These are phyloP conservation scores for Paguma larvata DNA, from an alignment of 2,797 vertebrate genomes.

Conservation along the genomic window DNA sequence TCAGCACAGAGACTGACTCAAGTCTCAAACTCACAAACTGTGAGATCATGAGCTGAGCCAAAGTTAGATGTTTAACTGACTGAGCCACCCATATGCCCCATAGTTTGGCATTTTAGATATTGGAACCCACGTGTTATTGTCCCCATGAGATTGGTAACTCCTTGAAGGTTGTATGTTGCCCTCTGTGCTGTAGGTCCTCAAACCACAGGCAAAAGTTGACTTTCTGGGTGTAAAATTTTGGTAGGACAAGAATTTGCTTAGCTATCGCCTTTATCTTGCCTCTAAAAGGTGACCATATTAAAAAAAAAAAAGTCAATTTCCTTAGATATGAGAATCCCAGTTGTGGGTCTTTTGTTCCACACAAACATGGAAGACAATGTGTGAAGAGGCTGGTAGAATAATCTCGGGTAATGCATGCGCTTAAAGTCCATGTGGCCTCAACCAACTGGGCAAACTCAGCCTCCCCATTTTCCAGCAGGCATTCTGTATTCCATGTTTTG, in stretches of 20 bases:
- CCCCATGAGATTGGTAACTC: not conserved
- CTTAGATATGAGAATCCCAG: not conserved
- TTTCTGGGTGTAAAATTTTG: not conserved
- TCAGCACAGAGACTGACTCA: too few relatives aligned
- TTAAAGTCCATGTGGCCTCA: not conserved
- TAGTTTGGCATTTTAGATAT: not conserved
- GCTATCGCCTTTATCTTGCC: not conserved
- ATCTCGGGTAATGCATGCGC: not conserved
- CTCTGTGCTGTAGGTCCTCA: too few relatives aligned
- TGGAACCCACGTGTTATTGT: not conserved
- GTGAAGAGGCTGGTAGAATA: not conserved
- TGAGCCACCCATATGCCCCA: too few relatives aligned
- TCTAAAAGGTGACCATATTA: not conserved
- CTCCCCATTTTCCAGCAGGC: not conserved
- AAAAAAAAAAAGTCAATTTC: not conserved
- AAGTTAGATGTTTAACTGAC: too few relatives aligned
- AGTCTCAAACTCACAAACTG: too few relatives aligned
- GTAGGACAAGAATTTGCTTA: not conserved
- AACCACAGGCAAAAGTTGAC: not conserved
- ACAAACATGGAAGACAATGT: not conserved
- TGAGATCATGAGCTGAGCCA: too few relatives aligned
- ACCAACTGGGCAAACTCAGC: not conserved
- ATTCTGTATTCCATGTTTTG: not conserved
- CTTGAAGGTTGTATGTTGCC: not conserved
- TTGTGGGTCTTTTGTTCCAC: not conserved